A percentile compares a stretch with the other conserved stretches of the same genome.
These are phyloP conservation scores for Vulpes ferrilata DNA, from an alignment of 2,113 vertebrate species.

Conservation along the genomic window DNA sequence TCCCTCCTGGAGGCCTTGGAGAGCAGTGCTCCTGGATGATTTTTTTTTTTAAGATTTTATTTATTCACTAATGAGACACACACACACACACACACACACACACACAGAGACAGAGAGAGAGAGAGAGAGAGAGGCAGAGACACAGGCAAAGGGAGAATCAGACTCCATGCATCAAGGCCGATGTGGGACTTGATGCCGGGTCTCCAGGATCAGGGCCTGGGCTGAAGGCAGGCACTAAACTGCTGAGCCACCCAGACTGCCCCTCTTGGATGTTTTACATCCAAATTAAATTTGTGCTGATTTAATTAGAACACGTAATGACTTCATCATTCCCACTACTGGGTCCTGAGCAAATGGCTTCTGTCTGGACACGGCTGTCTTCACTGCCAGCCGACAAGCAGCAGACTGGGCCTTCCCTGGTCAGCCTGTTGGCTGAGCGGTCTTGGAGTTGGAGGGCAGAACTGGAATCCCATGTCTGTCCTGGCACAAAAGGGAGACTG, in stretches of 20 bases:
- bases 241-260: no score
- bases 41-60: neutral
- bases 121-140: no score
- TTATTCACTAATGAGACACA: no score
- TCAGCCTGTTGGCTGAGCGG: neutral
- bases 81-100: no score
- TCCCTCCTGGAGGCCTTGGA: conserved; percentile 39
- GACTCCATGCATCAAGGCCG: no score
- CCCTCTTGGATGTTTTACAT: conserved; percentile 63
- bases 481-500: neutral
- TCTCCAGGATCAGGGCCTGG: no score
- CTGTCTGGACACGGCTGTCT: conserved; percentile 39
- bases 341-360: neutral
- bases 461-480: neutral
- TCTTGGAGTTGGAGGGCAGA: neutral
- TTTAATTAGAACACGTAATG: conserved; percentile 64
- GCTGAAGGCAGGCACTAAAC: no score
- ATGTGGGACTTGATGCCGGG: no score
- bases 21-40: conserved; percentile 55
- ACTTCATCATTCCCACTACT: neutral
- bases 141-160: no score
- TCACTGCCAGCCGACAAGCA: neutral
- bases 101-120: no score
- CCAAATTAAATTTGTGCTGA: conserved; percentile 72
- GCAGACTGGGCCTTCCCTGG: neutral